Conservation (phyloP, 1,140 invertebrate species). For the Medauroidea extradentata region DNA sequence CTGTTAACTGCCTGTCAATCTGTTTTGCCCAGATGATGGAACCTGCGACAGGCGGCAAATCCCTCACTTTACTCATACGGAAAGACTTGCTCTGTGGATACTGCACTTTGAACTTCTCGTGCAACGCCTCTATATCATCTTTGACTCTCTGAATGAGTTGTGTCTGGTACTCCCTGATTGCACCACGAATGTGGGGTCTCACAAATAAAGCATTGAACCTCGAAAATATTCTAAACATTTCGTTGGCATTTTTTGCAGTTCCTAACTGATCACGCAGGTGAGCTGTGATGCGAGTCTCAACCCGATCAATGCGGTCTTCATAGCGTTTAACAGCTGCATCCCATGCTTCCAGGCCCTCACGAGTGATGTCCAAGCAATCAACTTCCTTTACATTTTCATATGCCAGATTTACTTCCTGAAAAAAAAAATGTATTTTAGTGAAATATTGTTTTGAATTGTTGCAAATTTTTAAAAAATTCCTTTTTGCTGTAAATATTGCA, state of each 20-base stretch:
- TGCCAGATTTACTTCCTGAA: slow-evolving; percentile 84
- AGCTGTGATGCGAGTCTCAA: slow-evolving; percentile 95
- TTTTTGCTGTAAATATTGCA: no score
- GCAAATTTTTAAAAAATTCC: no score
- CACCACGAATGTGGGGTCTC: slow-evolving; percentile 95
- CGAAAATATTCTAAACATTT: slow-evolving; percentile 99
- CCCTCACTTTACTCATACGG: slow-evolving; percentile 83
- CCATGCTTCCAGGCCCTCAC: slow-evolving; percentile 96
- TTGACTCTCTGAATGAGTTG: slow-evolving; percentile 98
- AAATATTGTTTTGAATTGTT: no score
- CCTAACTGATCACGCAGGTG: slow-evolving; percentile 94
- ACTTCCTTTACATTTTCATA: slow-evolving; percentile 99
- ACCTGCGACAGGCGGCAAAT: slow-evolving; percentile 93
- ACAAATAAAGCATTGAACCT: slow-evolving; percentile 98
- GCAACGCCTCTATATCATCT: slow-evolving; percentile 95
- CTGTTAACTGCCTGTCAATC: slow-evolving; percentile 96
- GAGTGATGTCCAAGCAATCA: slow-evolving; percentile 94
- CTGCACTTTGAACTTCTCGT: slow-evolving; percentile 90
- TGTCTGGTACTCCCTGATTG: slow-evolving; percentile 98
- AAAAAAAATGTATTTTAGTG: no score
- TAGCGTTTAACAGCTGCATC: slow-evolving; percentile 92
- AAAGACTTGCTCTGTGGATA: slow-evolving; percentile 88
- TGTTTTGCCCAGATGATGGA: slow-evolving; percentile 99
- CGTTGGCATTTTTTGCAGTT: slow-evolving; percentile 97
- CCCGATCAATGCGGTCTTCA: slow-evolving; percentile 95